Base-by-base conservation (phyloP, 2,113 vertebrate species). In the Tetraodon nigroviridis region DNA sequence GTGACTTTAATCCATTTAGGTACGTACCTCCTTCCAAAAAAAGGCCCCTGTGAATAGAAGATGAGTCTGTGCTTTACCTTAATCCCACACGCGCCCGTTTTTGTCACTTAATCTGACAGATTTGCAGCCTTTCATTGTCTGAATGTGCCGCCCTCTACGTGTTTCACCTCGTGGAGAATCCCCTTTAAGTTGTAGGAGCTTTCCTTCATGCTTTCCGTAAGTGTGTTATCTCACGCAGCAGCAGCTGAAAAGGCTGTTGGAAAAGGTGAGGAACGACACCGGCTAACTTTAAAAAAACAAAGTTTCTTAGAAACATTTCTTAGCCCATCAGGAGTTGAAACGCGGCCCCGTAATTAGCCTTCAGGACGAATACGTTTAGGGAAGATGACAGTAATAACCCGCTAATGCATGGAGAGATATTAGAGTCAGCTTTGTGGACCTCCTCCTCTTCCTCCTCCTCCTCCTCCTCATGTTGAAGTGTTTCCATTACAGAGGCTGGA, bases 1-100 rank as follows among this genome's bases (percentile, higher is more conserved):
- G 81, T 80, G 71, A 80, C 64, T 83, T 85, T 87, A 86, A 87
- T 86, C 86, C 86, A 84, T 73, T 87, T 87, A 87, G 72, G 75
- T 76, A 69, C 60, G 62, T 68, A 51, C 76, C 67, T 78, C 73
- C 75, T 76, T 70, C 64, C n/a, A n/a, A 67, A 73, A 76, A 27
- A 75, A 74, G 58, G 58, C 63, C 69, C 63, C 57, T 52, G 56
- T 82, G 67, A 80, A 80, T 86, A 75, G 76, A 61, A 77, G 55
- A 84, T 80, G 80, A 83, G 82, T 70, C 67, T 68, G 17, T 67
- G 75, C 81, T 72, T 69, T 83, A 77, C 85, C 77, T 85, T 86
- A 86, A 86, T 86, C 85, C 84, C 74, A 75, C 84, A 84, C 78
- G 74, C 67, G 68, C 65, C 71, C 75, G 66, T 78, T 85, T 87